A percentile compares a stretch with the other conserved stretches of the same genome.
Evolutionary conservation across 2,888 invertebrate genomes (phyloP).

Genomic region (Venusia cambrica): DNA sequence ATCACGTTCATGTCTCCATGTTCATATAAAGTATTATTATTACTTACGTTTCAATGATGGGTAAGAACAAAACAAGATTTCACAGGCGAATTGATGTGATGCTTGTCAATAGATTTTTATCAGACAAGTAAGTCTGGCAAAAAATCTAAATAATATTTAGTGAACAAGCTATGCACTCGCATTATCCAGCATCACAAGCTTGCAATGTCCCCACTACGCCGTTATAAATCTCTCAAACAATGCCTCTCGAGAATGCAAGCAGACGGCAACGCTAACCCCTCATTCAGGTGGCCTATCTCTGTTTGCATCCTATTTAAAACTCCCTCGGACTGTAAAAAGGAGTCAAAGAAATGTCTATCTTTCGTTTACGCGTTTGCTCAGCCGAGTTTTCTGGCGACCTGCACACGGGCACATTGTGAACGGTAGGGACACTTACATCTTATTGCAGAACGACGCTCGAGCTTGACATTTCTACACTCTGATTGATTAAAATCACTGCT

Average conservation of each 20-base stretch:
- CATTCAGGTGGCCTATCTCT: conserved; percentile 70
- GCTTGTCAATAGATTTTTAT: too few species aligned
- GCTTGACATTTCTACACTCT: too few species aligned
- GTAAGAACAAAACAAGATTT: too few species aligned
- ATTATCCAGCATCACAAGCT: conserved; percentile 2
- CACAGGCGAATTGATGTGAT: too few species aligned
- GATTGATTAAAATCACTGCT: too few species aligned
- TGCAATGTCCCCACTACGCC: conserved; percentile 10
- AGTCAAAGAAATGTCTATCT: conserved; percentile 77
- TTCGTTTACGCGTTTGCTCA: conserved; percentile 71
- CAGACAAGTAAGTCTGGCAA: too few species aligned
- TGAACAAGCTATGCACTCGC: too few species aligned
- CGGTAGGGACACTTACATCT: conserved; percentile 1
- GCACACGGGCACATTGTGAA: conserved; percentile 4
- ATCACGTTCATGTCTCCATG: too few species aligned
- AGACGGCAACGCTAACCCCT: conserved; percentile 49
- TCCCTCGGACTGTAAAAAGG: conserved; percentile 68
- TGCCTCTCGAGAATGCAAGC: conserved; percentile 16
- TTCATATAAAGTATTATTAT: too few species aligned
- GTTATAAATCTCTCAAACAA: conserved; percentile 8
- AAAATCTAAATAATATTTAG: too few species aligned
- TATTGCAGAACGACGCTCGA: too few species aligned
- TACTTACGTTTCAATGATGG: too few species aligned
- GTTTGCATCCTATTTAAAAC: conserved; percentile 77
- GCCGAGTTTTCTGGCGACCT: conserved; percentile 44